Evolutionary conservation across 1,140 invertebrate genomes (phyloP), one percentile per base, ranked within the genome.

Genomic region (Drosophila lowei): DNA sequence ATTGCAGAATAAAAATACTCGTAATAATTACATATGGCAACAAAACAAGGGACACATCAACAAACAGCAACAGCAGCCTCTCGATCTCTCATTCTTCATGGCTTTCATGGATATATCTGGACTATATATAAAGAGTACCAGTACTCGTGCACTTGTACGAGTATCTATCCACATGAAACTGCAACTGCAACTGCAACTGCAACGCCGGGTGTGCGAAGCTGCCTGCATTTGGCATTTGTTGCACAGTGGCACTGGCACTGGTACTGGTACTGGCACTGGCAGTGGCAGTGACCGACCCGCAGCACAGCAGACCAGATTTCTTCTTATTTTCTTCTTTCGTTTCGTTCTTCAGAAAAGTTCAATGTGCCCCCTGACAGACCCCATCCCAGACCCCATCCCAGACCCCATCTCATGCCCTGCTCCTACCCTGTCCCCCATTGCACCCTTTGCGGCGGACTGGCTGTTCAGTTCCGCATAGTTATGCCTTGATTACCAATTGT

Each of bases 281-380:
- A 52, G 9, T 71, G 73, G 78, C 72, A 80, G 72, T 81, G 77
- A 80, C 72, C 77, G 77, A 80, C 77, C 77, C 77, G 77, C 78
- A 80, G 77, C 57, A 44, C 66, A 68, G 66, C 78, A 80, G 77
- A 68, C 64, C 66, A 68, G 66, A 68, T 70, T 67, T 70, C 34
- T 67, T 49, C 64, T 66, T 57, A 38, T 57, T 68, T 25, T 25
- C 46, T 54, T 49, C 34, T 49, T 30, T 53, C 48, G 48, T 16
- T 23, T 44, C 49, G 62, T 42, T 55, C 67, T 77, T 80, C 50
- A 67, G 67, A 54, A 70, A 80, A 80, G 77, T 80, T 80, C 77
- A 80, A 77, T 81, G 77, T 64, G 78, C 77, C 78, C 74, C 57
- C 54, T 71, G 73, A 76, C 60, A 72, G 72, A 56, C 66, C 60